phyloP scores from a whole-genome alignment of 2,797 vertebrate genomes.

The Eurystomus glaucurus region DNA sequence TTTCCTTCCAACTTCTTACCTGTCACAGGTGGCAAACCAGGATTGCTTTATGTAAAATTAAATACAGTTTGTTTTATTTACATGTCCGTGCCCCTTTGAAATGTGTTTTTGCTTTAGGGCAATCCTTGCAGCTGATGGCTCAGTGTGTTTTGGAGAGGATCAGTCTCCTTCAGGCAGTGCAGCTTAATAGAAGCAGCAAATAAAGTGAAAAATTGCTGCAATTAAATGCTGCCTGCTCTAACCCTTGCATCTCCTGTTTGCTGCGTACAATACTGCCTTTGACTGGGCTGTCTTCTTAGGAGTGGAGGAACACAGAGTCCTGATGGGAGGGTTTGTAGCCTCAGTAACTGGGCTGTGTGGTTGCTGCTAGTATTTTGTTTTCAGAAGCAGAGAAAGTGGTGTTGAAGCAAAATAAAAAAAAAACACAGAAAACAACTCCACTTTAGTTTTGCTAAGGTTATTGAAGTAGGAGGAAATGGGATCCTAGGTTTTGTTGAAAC shows the following conservation, averaged over 20 bases:
- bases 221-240: constrained; percentile 81
- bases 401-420: not conserved
- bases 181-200: constrained; percentile 68
- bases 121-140: not conserved
- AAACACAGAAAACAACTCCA: not conserved
- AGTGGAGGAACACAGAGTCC: not conserved
- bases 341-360: not conserved
- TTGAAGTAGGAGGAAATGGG: constrained; percentile 43
- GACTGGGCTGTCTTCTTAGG: not conserved
- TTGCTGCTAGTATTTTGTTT: not conserved
- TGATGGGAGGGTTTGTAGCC: not conserved
- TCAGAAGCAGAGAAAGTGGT: not conserved
- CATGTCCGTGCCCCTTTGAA: not conserved
- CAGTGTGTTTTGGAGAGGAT: not conserved
- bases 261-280: not conserved
- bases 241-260: constrained; percentile 73
- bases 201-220: constrained; percentile 80
- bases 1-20: not conserved
- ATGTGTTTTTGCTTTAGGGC: not conserved
- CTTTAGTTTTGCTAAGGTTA: not conserved
- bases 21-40: constrained; percentile 9
- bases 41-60: not conserved
- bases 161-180: constrained; percentile 46
- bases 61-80: constrained; percentile 3
- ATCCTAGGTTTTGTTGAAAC: constrained; percentile 15